These are phyloP conservation scores for Oryzias melastigma DNA, from an alignment of 2,113 vertebrate genomes.

Conservation along the genomic window DNA sequence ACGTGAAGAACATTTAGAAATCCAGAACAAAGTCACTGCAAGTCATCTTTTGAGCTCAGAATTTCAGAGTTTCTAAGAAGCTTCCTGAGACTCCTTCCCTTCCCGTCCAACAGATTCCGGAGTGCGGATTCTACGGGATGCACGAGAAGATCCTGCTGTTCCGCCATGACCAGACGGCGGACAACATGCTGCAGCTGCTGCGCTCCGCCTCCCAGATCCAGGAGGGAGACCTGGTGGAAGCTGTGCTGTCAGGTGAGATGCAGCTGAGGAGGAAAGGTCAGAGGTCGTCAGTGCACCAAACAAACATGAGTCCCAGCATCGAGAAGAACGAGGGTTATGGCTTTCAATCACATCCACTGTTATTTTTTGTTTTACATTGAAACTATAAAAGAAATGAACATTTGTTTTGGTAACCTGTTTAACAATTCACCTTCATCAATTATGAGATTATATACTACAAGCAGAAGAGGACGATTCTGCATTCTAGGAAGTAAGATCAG, in stretches of 20 bases:
- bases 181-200: constrained; percentile 68
- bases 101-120: constrained; percentile 49
- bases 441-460: too few relatives aligned
- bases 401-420: too few relatives aligned
- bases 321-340: not conserved
- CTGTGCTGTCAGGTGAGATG: constrained; percentile 61
- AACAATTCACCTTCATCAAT: too few relatives aligned
- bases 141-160: constrained; percentile 71
- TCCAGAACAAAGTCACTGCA: too few relatives aligned
- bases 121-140: constrained; percentile 71
- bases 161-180: constrained; percentile 59
- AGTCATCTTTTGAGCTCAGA: too few relatives aligned
- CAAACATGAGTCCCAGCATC: not conserved
- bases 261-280: not conserved
- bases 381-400: too few relatives aligned
- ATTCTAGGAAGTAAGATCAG: too few relatives aligned
- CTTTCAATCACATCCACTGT: too few relatives aligned
- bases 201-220: constrained; percentile 66
- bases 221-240: constrained; percentile 72
- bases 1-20: too few relatives aligned
- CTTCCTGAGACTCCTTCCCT: not conserved
- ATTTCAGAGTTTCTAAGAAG: not conserved
- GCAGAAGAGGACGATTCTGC: too few relatives aligned
- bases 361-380: too few relatives aligned
- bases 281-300: not conserved